Percentiles rank a stretch among this genome's conserved stretches.
Conservation (phyloP, 1,140 invertebrate genomes). For the Hyles vespertilio region DNA sequence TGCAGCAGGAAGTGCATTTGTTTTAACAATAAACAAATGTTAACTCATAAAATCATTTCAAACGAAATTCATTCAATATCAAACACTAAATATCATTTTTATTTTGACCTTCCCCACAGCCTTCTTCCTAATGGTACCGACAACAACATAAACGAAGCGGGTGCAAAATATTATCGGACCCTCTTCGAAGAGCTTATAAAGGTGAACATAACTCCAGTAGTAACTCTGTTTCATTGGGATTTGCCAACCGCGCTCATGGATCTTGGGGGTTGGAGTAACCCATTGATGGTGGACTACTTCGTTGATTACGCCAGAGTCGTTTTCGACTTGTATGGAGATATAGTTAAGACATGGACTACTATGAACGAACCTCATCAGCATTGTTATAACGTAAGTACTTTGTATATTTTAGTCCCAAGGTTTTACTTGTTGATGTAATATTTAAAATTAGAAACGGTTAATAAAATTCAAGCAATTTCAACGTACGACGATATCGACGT, state of each 20-base stretch:
- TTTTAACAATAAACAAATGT: no score
- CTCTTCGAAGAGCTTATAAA: conserved; percentile 78
- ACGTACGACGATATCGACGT: no score
- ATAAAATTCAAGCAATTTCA: no score
- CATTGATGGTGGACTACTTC: conserved; percentile 77
- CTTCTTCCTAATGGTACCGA: conserved; percentile 77
- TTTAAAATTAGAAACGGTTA: no score
- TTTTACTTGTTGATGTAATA: no score
- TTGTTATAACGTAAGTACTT: conserved; percentile 53
- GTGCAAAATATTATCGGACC: conserved; percentile 79
- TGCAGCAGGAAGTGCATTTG: no score
- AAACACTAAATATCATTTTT: no score
- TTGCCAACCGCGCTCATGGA: conserved; percentile 76
- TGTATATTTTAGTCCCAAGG: no score
- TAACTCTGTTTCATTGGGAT: conserved; percentile 79
- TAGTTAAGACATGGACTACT: conserved; percentile 76
- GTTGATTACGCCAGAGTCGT: conserved; percentile 79
- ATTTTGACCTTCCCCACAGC: conserved; percentile 35
- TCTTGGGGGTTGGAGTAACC: conserved; percentile 79
- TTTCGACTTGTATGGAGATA: conserved; percentile 78
- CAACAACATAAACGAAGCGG: conserved; percentile 74
- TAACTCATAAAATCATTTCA: no score
- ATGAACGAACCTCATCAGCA: conserved; percentile 74
- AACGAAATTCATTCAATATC: no score
- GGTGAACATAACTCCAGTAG: conserved; percentile 75